A percentile compares a stretch with the other conserved stretches of the same genome.
These are phyloP conservation scores for Nymphalis io DNA, from an alignment of 1,140 invertebrate species.

Conservation along the genomic window DNA sequence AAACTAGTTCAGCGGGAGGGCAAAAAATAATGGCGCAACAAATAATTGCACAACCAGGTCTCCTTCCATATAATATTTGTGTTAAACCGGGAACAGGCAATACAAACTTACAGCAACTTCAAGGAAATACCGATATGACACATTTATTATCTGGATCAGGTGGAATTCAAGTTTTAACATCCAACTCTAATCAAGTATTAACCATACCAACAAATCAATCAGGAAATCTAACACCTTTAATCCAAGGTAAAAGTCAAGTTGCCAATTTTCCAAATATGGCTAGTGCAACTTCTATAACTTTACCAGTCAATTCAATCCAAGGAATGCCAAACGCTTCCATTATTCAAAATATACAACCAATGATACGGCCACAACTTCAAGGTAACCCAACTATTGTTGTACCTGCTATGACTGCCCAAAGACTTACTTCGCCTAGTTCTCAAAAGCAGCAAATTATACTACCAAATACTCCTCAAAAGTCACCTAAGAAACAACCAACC, in stretches of 20 bases:
- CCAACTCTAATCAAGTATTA: constrained; percentile 76
- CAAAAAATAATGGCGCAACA: constrained; percentile 73
- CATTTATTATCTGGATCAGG: constrained; percentile 71
- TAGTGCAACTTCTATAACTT: constrained; percentile 72
- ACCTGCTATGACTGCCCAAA: constrained; percentile 72
- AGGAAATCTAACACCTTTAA: constrained; percentile 63
- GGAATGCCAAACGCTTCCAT: constrained; percentile 73
- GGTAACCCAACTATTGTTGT: constrained; percentile 78
- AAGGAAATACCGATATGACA: constrained; percentile 69
- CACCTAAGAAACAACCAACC: constrained; percentile 75
- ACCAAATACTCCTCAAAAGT: constrained; percentile 71
- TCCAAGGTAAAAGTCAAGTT: constrained; percentile 75
- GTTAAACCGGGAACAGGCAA: constrained; percentile 73
- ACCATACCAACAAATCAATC: constrained; percentile 74
- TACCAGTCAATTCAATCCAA: constrained; percentile 78
- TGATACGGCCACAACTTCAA: constrained; percentile 75
- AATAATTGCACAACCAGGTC: constrained; percentile 73
- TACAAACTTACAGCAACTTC: constrained; percentile 73
- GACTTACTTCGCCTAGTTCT: constrained; percentile 72
- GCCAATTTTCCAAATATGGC: constrained; percentile 78
- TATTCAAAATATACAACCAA: constrained; percentile 75
- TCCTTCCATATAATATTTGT: constrained; percentile 78
- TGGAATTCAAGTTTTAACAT: constrained; percentile 78
- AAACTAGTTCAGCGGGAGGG: constrained; percentile 66
- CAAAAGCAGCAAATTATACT: constrained; percentile 78